These are phyloP conservation scores for Ctenopoma kingsleyae DNA, from an alignment of 2,797 vertebrate species.

Conservation along the genomic window DNA sequence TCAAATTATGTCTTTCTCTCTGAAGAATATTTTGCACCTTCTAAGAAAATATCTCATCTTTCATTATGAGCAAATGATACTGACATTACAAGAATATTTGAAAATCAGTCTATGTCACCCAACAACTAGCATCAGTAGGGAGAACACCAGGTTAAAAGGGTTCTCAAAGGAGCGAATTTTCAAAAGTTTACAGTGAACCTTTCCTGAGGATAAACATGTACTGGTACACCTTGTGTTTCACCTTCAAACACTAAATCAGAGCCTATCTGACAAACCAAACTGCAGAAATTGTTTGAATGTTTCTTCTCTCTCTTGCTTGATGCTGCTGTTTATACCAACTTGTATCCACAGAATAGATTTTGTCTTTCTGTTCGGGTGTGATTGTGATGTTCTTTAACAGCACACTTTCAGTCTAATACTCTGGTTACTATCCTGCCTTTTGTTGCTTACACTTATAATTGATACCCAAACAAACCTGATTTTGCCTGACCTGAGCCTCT, in stretches of 20 bases:
- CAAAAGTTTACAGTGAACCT: neutral
- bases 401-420: neutral
- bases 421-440: neutral
- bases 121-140: neutral
- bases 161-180: neutral
- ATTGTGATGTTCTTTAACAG: neutral
- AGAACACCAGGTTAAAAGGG: neutral
- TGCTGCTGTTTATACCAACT: neutral
- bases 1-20: too few relatives aligned
- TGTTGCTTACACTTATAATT: neutral
- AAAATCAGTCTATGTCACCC: neutral
- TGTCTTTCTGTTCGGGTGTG: neutral
- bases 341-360: neutral
- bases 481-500: constrained; percentile 79
- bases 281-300: neutral
- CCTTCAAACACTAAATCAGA: constrained; percentile 1
- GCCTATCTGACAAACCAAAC: neutral
- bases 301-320: neutral
- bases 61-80: neutral
- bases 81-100: neutral
- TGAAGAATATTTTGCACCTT: too few relatives aligned
- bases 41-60: neutral
- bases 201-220: constrained; percentile 7
- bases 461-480: constrained; percentile 55
- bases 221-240: neutral